Evolutionary conservation across 1,140 invertebrate species (phyloP), one percentile per base, ranked within the genome.

Genomic region (Drosophila equinoxialis): DNA sequence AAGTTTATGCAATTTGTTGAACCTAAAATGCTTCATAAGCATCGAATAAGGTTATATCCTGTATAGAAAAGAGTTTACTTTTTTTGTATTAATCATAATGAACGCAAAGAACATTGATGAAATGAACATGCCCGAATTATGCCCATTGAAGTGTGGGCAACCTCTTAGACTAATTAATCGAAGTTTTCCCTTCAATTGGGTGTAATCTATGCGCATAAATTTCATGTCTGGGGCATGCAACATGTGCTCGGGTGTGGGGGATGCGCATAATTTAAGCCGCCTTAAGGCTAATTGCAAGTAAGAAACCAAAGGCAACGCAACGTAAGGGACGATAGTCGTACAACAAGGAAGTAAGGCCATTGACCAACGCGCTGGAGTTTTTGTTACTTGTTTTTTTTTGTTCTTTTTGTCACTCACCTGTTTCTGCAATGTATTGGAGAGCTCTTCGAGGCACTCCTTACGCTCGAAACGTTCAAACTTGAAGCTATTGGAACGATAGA

Each of bases 401-500:
- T 17, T 10, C 13, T 35, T 20, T 42, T 48, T 64, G 23, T 35
- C 37, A 54, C 92, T 90, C 71, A 94, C 94, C 93, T 94, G 93
- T 90, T 94, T 94, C 71, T 92, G 92, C 65, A 94, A 90, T 54
- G 93, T 93, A 55, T 93, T 93, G 37, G 87, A 91, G 30, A 85
- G 66, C 69, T 92, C 93, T 64, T 92, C 90, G 74, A 95, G 95
- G 63, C 95, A 95, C 71, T 94, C 95, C 78, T 86, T 86, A 60
- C 96, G 93, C 71, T 96, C 94, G 87, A 96, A 97, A 54, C 95
- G 93, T 91, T 97, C 96, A 85, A 97, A 96, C 92, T 96, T 96
- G 93, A 97, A 97, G 91, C 96, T 96, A 87, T 97, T 96, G 71
- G 95, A 96, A 65, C 96, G 94, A 90, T 96, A 96, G 30, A 97